Conservation (phyloP, 2,113 vertebrate genomes). For the Trogon melanurus region DNA sequence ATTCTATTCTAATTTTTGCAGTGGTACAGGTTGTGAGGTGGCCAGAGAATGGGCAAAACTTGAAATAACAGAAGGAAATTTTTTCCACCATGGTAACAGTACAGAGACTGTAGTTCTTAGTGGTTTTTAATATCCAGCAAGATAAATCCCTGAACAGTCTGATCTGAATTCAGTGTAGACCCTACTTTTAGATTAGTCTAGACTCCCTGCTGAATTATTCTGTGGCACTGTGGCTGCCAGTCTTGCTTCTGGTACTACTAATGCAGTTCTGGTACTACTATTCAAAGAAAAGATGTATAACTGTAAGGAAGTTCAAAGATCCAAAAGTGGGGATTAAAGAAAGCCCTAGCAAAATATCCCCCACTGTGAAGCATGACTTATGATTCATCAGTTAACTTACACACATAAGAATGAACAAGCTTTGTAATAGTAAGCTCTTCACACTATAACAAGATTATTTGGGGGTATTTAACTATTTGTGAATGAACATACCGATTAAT, state of each 20-base stretch:
- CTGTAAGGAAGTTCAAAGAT: background rate
- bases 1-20: background rate
- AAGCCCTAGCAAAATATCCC: background rate
- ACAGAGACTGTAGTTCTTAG: background rate
- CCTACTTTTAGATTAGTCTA: background rate
- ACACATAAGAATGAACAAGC: background rate
- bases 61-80: background rate
- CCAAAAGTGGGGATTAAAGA: background rate
- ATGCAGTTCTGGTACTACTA: background rate
- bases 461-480: background rate
- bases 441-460: background rate
- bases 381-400: background rate
- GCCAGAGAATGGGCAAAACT: background rate
- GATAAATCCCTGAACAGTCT: background rate
- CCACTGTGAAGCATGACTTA: background rate
- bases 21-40: accelerated
- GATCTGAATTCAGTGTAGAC: background rate
- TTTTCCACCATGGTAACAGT: background rate
- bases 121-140: background rate
- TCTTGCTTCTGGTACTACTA: background rate
- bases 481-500: background rate
- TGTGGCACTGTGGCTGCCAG: background rate
- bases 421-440: background rate
- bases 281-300: background rate
- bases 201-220: background rate